phyloP scores from a whole-genome alignment of 2,113 vertebrate species.

The Coreoperca whiteheadi region DNA sequence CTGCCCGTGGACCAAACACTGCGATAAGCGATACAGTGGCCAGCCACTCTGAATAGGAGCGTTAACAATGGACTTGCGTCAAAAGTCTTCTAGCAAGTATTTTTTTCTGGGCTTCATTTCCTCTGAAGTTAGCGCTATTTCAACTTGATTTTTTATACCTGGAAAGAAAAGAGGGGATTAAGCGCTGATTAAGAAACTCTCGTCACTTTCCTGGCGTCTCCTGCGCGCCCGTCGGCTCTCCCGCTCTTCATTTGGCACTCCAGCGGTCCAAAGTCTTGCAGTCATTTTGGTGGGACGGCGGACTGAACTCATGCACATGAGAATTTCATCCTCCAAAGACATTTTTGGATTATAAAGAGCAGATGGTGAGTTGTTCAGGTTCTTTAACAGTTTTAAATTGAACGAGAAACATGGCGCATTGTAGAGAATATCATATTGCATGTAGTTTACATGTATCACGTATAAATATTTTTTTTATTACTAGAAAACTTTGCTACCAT shows the following conservation, averaged over 20 bases:
- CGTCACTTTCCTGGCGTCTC: slow-evolving; percentile 60
- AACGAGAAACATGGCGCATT: not conserved
- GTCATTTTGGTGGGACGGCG: slow-evolving; percentile 46
- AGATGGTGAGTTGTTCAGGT: slow-evolving; percentile 69
- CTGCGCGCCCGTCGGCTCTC: slow-evolving; percentile 52
- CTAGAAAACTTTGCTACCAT: not conserved
- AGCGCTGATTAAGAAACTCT: slow-evolving; percentile 63
- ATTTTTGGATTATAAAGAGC: slow-evolving; percentile 22
- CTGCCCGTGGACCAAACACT: slow-evolving; percentile 64
- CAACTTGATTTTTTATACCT: slow-evolving; percentile 23
- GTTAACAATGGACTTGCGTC: slow-evolving; percentile 45
- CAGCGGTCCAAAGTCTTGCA: slow-evolving; percentile 42
- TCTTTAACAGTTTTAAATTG: slow-evolving; percentile 9
- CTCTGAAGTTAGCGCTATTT: slow-evolving; percentile 37
- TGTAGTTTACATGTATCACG: not conserved
- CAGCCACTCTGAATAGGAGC: slow-evolving; percentile 49
- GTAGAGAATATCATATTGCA: not conserved
- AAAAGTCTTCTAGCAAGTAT: slow-evolving; percentile 35
- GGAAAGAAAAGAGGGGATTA: slow-evolving; percentile 52
- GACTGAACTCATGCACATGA: slow-evolving; percentile 15
- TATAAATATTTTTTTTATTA: not conserved
- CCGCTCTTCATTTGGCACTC: slow-evolving; percentile 47
- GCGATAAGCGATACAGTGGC: slow-evolving; percentile 51
- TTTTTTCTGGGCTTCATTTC: slow-evolving; percentile 38
- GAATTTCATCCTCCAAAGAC: not conserved